Percentiles rank a stretch among this genome's conserved stretches.
Conservation (phyloP, 2,888 invertebrate genomes). For the Archips xylosteana region DNA sequence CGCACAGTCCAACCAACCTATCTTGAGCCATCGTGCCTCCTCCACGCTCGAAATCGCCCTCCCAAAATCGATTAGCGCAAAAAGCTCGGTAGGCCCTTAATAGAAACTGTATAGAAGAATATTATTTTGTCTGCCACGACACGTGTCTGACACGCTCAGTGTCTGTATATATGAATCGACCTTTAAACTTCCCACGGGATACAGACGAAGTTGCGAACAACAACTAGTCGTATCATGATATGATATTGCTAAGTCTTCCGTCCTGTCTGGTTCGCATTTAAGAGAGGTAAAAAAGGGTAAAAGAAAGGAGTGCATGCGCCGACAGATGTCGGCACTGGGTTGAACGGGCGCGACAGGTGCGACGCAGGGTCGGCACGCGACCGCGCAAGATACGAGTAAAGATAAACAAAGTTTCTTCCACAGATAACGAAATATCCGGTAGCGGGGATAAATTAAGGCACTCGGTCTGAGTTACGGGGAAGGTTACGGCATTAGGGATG, state of each 20-base stretch:
- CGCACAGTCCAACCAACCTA: too few relatives aligned
- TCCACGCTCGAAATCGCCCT: too few relatives aligned
- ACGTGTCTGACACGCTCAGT: too few relatives aligned
- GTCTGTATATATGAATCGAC: too few relatives aligned
- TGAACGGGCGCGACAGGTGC: slow-evolving; percentile 80
- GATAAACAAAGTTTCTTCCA: slow-evolving; percentile 12
- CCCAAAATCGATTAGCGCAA: too few relatives aligned
- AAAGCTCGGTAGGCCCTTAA: too few relatives aligned
- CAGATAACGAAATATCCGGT: slow-evolving; percentile 31
- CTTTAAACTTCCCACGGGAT: too few relatives aligned
- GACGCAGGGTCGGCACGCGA: slow-evolving; percentile 65
- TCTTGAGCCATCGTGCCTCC: too few relatives aligned
- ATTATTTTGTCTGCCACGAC: too few relatives aligned
- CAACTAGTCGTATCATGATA: slow-evolving; percentile 40
- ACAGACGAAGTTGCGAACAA: too few relatives aligned
- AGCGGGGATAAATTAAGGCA: slow-evolving; percentile 11
- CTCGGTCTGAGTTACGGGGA: slow-evolving; percentile 12
- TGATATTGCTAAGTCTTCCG: slow-evolving; percentile 59
- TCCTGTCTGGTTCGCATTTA: slow-evolving; percentile 67
- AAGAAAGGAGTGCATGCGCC: slow-evolving; percentile 68
- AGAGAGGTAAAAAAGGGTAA: slow-evolving; percentile 55
- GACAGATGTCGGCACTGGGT: slow-evolving; percentile 78
- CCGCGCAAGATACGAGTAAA: not conserved
- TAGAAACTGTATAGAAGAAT: too few relatives aligned
- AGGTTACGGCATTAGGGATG: slow-evolving; percentile 14